A percentile compares a stretch with the other conserved stretches of the same genome.
Evolutionary conservation across 2,113 vertebrate genomes (phyloP).

Genomic region (Hippocampus guttulatus): DNA sequence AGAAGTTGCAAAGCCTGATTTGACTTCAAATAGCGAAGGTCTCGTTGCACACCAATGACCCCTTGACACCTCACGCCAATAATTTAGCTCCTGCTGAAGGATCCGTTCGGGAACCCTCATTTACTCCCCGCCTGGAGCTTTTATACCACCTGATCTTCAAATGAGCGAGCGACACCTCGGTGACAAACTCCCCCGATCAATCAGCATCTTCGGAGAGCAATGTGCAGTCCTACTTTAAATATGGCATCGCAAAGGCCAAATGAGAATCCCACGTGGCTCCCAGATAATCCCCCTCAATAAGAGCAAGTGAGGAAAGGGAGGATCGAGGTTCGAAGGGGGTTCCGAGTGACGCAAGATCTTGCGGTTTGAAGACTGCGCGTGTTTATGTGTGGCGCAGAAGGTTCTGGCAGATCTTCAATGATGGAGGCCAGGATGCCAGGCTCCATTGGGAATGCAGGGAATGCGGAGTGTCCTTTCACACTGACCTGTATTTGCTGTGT

Average conservation of each 20-base stretch:
- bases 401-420: constrained; percentile 51
- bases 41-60: constrained; percentile 2
- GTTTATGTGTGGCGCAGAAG: constrained; percentile 10
- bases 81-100: constrained; percentile 6
- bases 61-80: constrained; percentile 15
- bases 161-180: constrained; percentile 2
- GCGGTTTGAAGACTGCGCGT: constrained; percentile 20
- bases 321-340: constrained; percentile 10
- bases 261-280: not conserved
- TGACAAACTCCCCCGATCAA: not conserved
- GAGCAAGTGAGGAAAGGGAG: not conserved
- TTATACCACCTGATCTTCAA: not conserved
- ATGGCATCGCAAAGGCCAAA: not conserved
- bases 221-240: not conserved
- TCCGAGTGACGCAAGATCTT: constrained; percentile 1
- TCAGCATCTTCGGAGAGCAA: not conserved
- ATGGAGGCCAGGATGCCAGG: constrained; percentile 52
- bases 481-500: constrained; percentile 44
- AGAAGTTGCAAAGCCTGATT: not conserved
- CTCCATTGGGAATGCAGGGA: constrained; percentile 58
- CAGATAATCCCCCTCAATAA: constrained; percentile 2
- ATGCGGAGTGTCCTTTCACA: constrained; percentile 55
- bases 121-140: constrained; percentile 5
- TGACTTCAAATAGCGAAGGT: not conserved
- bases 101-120: constrained; percentile 6